Conservation (phyloP, 2,797 vertebrate genomes). For the Malurus leucopterus region DNA sequence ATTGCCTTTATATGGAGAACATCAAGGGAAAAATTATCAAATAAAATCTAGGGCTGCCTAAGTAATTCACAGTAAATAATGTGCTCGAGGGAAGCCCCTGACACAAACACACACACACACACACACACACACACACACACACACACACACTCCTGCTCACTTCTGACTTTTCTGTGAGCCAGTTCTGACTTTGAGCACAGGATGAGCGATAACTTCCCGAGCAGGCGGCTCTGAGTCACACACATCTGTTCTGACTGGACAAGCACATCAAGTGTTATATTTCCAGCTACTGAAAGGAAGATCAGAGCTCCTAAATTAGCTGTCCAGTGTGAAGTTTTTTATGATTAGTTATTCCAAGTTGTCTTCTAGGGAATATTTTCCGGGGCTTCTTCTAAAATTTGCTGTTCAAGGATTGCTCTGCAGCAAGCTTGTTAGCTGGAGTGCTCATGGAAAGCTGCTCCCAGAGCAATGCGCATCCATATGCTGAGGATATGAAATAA, state of each 20-base stretch:
- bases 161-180: not conserved
- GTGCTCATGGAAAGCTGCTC: not conserved
- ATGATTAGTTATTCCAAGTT: slow-evolving; percentile 4
- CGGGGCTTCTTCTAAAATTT: not conserved
- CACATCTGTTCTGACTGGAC: not conserved
- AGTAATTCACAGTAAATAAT: slow-evolving; percentile 35
- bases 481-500: not conserved
- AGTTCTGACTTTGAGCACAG: not conserved
- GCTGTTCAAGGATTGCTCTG: not conserved
- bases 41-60: slow-evolving; percentile 26
- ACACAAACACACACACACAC: not conserved
- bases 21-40: slow-evolving; percentile 45
- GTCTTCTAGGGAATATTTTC: slow-evolving; percentile 3
- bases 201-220: rapidly evolving
- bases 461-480: not conserved
- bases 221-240: not conserved
- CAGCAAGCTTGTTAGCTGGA: not conserved
- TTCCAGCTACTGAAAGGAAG: not conserved
- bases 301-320: slow-evolving; percentile 8
- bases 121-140: not conserved
- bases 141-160: not conserved
- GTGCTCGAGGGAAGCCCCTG: not conserved
- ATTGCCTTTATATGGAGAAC: not conserved
- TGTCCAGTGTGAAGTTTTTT: not conserved
- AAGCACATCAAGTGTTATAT: not conserved